Base-by-base conservation (phyloP, 2,797 vertebrate genomes). In the Poeciliopsis presidionis region DNA sequence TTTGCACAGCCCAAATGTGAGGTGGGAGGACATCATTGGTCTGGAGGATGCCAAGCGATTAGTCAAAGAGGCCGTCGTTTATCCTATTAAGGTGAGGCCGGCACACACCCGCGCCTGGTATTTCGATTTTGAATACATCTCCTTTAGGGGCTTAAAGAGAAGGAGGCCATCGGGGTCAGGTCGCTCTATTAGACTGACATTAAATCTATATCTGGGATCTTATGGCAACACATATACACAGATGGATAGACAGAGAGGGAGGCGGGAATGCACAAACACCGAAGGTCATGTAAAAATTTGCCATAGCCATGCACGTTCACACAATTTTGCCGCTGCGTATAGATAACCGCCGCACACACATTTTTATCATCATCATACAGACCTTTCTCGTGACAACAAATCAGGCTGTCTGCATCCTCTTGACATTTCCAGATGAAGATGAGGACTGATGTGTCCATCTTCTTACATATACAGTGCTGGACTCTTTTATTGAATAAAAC, bases 21-120 rank as follows among this genome's bases (percentile, higher is more conserved):
- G 95, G 82, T 98, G 97, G 98, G 95, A 96, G 88, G 97, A 98
- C 94, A 98, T 99, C 94, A 97, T 98, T 81, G 97, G 98, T 76
- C 95, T 99, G 81, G 97, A 98, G 85, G 95, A 97, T 49, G 97
- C 97, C 88, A 99, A 98, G 95, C 97, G 96, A 95, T 96, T 99
- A 89, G 97, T 99, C 91, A 99, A 99, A 94, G 98, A 99, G 95
- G 97, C 97, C 41, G 97, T 99, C 90, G 97, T 99, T 88, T 98
- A 98, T 93, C 98, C 97, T 78, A 92, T 94, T 90, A 93, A 91
- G 91, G 92, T 93, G 77, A 41, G 78, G n/a, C 83, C 4, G 84
- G 89, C 67, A 85, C 81, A 84, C 53, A 79, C 90, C 87, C 80
- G 85, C 7, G 41, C 83, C 81, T 94, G 93, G 89, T 95, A 95